These are phyloP conservation scores for Eueides isabella DNA, from an alignment of 1,140 invertebrate genomes.

Conservation along the genomic window DNA sequence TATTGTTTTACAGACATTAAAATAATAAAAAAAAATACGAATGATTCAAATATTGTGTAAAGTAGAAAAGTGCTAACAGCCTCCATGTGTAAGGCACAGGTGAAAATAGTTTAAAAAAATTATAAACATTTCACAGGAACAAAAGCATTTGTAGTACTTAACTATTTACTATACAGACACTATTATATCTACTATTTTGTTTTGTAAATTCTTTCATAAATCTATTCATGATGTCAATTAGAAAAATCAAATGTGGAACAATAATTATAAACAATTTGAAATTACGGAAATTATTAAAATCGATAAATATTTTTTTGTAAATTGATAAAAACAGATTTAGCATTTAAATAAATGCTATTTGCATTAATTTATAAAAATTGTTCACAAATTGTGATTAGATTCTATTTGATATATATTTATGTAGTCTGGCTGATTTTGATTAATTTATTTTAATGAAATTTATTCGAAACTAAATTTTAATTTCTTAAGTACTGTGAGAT, in stretches of 20 bases:
- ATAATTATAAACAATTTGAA: background rate
- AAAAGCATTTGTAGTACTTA: background rate
- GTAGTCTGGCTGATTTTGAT: too few relatives aligned
- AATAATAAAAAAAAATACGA: background rate
- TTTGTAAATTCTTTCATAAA: background rate
- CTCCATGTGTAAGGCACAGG: slow-evolving; percentile 22
- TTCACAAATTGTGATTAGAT: too few relatives aligned
- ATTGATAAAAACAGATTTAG: too few relatives aligned
- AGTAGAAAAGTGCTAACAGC: background rate
- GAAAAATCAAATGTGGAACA: background rate
- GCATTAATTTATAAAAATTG: too few relatives aligned
- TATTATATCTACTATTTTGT: background rate
- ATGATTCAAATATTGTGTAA: background rate
- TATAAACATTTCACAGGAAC: background rate
- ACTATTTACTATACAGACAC: background rate
- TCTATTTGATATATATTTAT: too few relatives aligned
- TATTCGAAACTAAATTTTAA: too few relatives aligned
- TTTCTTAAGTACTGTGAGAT: background rate
- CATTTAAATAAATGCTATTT: too few relatives aligned
- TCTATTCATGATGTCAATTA: background rate
- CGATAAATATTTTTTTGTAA: too few relatives aligned
- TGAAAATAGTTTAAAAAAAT: slow-evolving; percentile 1
- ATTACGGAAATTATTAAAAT: background rate
- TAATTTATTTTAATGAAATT: too few relatives aligned
- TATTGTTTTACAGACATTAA: background rate